Conservation (phyloP, 1,140 invertebrate genomes). For the Drosophila kohkoa region DNA sequence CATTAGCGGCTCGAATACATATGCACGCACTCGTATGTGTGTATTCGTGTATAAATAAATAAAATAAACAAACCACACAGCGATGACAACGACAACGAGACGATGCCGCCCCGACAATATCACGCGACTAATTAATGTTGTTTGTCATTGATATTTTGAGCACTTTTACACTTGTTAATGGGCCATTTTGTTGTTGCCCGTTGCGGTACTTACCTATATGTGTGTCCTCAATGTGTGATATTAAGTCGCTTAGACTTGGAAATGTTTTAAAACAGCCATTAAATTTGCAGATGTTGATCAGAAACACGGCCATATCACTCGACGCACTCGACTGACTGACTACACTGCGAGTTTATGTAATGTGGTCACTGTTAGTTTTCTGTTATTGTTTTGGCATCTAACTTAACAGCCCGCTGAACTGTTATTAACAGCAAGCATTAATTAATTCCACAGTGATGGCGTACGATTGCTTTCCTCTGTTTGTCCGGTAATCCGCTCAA, state of each 20-base stretch:
- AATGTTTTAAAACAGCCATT: constrained; percentile 93
- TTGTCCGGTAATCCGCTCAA: background rate
- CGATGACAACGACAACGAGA: constrained; percentile 28
- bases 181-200: constrained; percentile 15
- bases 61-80: constrained; percentile 80
- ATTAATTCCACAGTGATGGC: background rate
- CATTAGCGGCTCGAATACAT: constrained; percentile 25
- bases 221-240: constrained; percentile 93
- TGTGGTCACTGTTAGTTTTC: constrained; percentile 47
- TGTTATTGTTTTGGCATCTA: constrained; percentile 42
- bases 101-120: constrained; percentile 52
- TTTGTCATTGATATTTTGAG: constrained; percentile 47
- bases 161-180: constrained; percentile 36
- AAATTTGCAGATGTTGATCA: constrained; percentile 94
- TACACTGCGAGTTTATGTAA: constrained; percentile 69
- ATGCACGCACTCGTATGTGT: constrained; percentile 28
- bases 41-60: constrained; percentile 66
- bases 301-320: constrained; percentile 92
- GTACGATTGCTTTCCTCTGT: background rate
- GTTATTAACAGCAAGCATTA: constrained; percentile 39
- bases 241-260: constrained; percentile 91
- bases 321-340: constrained; percentile 76
- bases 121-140: constrained; percentile 73
- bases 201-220: constrained; percentile 90
- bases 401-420: constrained; percentile 44